Percentiles rank a stretch among this genome's conserved stretches.
phyloP scores from a whole-genome alignment of 2,888 invertebrate genomes.

The Dromius quadrimaculatus region DNA sequence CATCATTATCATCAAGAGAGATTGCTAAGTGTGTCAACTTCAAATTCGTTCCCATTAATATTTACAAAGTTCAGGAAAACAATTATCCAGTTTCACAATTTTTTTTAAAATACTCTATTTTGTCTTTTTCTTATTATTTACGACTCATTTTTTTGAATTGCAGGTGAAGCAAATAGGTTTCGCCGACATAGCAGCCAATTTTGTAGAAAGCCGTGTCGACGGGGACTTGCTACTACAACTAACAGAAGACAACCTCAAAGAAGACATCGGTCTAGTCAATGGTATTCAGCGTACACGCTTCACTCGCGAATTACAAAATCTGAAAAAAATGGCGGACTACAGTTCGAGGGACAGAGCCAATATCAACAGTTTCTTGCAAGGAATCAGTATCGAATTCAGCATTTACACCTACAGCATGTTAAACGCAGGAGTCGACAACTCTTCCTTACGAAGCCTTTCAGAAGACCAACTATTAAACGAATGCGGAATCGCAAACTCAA shows the following conservation, averaged over 20 bases:
- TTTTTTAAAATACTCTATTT: too few relatives aligned
- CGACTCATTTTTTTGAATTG: too few relatives aligned
- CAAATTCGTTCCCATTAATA: too few relatives aligned
- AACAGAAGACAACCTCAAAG: slow-evolving; percentile 90
- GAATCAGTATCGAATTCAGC: slow-evolving; percentile 89
- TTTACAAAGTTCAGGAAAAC: too few relatives aligned
- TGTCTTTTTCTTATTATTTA: too few relatives aligned
- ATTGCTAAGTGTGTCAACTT: too few relatives aligned
- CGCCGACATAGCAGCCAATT: slow-evolving; percentile 83
- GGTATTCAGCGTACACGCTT: slow-evolving; percentile 94
- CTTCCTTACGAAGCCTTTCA: slow-evolving; percentile 84
- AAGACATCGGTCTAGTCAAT: slow-evolving; percentile 93
- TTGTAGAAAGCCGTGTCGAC: slow-evolving; percentile 93
- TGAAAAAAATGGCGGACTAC: slow-evolving; percentile 97
- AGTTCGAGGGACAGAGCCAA: slow-evolving; percentile 94
- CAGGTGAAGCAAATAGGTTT: slow-evolving; percentile 98
- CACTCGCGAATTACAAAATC: slow-evolving; percentile 89
- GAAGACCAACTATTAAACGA: slow-evolving; percentile 93
- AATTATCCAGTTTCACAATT: too few relatives aligned
- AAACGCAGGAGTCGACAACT: slow-evolving; percentile 94
- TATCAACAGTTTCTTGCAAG: slow-evolving; percentile 86
- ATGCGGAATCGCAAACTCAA: slow-evolving; percentile 93
- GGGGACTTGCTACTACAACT: slow-evolving; percentile 95
- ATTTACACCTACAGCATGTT: slow-evolving; percentile 98
- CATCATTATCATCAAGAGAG: too few relatives aligned